phyloP scores from a whole-genome alignment of 2,797 vertebrate genomes.

The Trichosurus vulpecula region DNA sequence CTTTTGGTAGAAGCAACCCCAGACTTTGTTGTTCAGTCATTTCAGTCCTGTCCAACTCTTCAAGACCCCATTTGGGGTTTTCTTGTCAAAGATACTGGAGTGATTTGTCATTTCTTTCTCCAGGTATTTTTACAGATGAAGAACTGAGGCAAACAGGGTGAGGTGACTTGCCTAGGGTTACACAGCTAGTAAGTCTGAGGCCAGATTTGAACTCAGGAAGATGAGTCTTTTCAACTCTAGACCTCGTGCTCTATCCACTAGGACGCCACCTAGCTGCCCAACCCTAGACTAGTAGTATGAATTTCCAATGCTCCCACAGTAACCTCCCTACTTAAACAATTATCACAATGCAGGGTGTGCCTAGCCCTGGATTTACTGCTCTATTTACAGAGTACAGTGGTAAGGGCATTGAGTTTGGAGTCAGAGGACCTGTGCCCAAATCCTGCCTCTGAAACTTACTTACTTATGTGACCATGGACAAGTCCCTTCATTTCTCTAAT shows the following conservation, averaged over 20 bases:
- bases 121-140: not conserved
- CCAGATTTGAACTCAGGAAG: not conserved
- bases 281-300: not conserved
- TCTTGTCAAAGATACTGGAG: not conserved
- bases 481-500: not conserved
- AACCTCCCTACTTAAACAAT: not conserved
- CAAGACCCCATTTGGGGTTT: not conserved
- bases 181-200: not conserved
- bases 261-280: not conserved
- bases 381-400: not conserved
- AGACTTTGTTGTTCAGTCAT: not conserved
- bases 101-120: not conserved
- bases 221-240: not conserved
- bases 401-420: not conserved
- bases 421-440: not conserved
- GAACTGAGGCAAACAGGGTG: not conserved
- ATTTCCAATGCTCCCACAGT: not conserved
- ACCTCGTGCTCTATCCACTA: not conserved
- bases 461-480: not conserved
- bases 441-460: not conserved
- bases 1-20: not conserved
- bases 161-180: not conserved
- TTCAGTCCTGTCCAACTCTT: not conserved
- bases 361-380: not conserved
- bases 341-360: not conserved